These are phyloP conservation scores for Telenomus remus DNA, from an alignment of 1,140 invertebrate genomes.

Conservation along the genomic window DNA sequence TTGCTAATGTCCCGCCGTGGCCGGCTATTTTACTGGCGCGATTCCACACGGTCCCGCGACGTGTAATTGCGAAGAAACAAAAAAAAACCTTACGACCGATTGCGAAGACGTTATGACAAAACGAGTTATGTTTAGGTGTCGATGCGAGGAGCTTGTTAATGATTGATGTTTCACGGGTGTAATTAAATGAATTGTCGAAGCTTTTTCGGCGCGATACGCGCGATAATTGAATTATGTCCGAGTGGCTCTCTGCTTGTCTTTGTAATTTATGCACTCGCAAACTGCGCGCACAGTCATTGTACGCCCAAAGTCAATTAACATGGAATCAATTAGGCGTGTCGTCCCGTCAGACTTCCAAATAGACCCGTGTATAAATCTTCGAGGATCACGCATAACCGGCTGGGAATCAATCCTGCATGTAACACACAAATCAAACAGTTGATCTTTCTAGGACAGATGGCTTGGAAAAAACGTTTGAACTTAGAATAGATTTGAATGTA, in stretches of 20 bases:
- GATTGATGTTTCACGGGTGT: not conserved
- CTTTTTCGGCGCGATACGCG: constrained; percentile 18
- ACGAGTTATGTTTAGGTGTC: too few species aligned
- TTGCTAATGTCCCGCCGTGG: constrained; percentile 51
- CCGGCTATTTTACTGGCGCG: constrained; percentile 38
- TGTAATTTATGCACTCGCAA: constrained; percentile 24
- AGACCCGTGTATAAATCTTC: not conserved
- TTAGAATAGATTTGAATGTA: too few species aligned
- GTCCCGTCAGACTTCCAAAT: not conserved
- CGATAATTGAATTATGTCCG: constrained; percentile 27
- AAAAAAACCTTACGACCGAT: too few species aligned
- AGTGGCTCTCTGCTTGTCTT: constrained; percentile 3
- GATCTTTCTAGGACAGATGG: too few species aligned
- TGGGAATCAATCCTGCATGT: too few species aligned
- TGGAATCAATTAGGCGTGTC: constrained; percentile 2
- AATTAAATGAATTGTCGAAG: constrained; percentile 23
- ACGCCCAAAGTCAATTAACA: constrained; percentile 2
- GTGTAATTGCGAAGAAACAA: constrained; percentile 27
- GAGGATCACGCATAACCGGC: not conserved
- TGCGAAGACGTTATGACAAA: too few species aligned
- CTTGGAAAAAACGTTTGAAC: too few species aligned
- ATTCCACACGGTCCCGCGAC: constrained; percentile 21
- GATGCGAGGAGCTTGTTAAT: not conserved
- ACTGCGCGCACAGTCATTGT: constrained; percentile 3
- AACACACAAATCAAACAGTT: too few species aligned